phyloP scores from a whole-genome alignment of 2,797 vertebrate genomes.

The Anolis apletophallus region DNA sequence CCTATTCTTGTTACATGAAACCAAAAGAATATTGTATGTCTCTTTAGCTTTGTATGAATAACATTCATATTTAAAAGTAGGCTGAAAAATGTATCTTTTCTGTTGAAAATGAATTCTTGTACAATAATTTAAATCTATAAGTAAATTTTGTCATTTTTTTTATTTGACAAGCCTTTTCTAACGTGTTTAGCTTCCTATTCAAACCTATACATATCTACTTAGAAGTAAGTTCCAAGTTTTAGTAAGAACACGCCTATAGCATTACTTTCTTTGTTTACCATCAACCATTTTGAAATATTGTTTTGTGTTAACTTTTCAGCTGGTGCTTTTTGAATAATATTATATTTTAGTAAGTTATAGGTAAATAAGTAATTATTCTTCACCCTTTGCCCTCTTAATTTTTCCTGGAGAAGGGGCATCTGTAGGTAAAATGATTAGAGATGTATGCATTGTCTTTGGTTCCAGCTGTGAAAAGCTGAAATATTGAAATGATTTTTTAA shows the following conservation, averaged over 20 bases:
- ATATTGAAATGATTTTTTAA: background rate
- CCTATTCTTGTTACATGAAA: background rate
- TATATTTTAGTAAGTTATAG: background rate
- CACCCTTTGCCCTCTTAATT: background rate
- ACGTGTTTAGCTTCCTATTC: background rate
- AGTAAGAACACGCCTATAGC: background rate
- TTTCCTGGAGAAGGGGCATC: background rate
- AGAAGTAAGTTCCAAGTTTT: background rate
- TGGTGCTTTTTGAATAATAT: background rate
- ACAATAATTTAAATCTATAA: background rate
- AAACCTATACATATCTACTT: background rate
- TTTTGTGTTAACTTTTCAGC: background rate
- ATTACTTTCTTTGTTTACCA: background rate
- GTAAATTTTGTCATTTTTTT: background rate
- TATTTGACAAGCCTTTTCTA: background rate
- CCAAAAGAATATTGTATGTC: background rate
- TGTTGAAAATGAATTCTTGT: background rate
- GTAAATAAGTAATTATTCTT: background rate
- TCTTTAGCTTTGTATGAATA: background rate
- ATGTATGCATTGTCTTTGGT: background rate
- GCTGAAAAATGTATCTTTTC: background rate
- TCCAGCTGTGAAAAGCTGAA: background rate
- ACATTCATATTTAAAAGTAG: background rate
- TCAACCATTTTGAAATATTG: background rate
- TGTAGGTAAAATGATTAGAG: background rate